Evolutionary conservation across 2,888 invertebrate genomes (phyloP).

Genomic region (Dione juno): DNA sequence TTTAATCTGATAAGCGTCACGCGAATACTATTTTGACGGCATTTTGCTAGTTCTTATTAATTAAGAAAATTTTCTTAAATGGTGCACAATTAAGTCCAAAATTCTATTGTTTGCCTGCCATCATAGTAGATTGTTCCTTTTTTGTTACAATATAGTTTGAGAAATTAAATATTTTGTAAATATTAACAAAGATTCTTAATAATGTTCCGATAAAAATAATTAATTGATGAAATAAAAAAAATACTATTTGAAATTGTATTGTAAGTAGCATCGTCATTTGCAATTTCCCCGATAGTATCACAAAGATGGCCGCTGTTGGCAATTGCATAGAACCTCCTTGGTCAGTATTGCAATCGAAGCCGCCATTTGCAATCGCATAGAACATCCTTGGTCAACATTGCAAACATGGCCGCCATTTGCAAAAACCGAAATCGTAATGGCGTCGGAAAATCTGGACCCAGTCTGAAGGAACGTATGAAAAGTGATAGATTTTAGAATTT

Average conservation of each 20-base stretch:
- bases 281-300: not conserved
- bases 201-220: not conserved
- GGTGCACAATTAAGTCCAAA: not conserved
- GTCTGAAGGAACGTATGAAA: not conserved
- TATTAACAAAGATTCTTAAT: not conserved
- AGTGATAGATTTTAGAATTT: not conserved
- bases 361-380: constrained; percentile 7
- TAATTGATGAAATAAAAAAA: not conserved
- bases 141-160: not conserved
- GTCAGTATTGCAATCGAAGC: constrained; percentile 5
- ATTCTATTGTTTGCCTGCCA: not conserved
- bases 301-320: not conserved
- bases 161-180: not conserved
- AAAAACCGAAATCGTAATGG: constrained; percentile 31
- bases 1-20: constrained; percentile 35
- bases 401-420: constrained; percentile 32
- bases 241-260: not conserved
- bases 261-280: not conserved
- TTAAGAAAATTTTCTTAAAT: constrained; percentile 1
- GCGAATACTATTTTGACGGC: constrained; percentile 23
- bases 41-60: constrained; percentile 20
- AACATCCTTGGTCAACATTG: constrained; percentile 20
- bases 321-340: constrained; percentile 7
- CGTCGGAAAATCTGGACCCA: constrained; percentile 15
- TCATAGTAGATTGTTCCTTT: not conserved